Base-by-base conservation (phyloP, 2,797 vertebrate genomes). In the Jordanella pulchra region DNA sequence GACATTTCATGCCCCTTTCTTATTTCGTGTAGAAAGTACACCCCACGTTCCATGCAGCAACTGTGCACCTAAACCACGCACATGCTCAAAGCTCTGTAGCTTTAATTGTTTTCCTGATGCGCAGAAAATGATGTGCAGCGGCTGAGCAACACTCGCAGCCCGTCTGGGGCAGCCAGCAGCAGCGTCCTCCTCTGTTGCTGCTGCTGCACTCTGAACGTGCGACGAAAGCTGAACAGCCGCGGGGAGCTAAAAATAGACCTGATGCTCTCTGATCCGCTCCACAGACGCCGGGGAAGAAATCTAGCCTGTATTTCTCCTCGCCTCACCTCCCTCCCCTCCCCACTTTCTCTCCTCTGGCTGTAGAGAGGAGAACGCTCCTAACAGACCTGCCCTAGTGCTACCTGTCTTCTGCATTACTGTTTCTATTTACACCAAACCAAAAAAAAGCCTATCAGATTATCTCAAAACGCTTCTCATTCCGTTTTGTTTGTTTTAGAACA, bases 171-270 rank as follows among this genome's bases (percentile, higher is more conserved):
- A 87, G 89, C 90, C 44, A 7, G 56, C 56, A 89, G 90, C 89
- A 88, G 89, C 91, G 84, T 90, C 92, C 85, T 78, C 86, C 89
- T 72, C 81, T 73, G 81, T 90, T 92, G 90, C 81, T 60, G 81
- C 90, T 91, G 91, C 92, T 93, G 91, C 91, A 90, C 93, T 86
- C 90, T 84, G 91, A 85, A 95, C 93, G 93, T 95, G 95, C 75
- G 70, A 89, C 75, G 94, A 94, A 94, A 93, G 89, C 93, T 86
- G 94, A 95, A 90, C 89, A 91, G 89, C 84, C 83, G 39, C 72
- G 73, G 84, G 74, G 85, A 63, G 87, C 92, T 94, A 95, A 88
- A 95, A 95, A 95, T 95, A 95, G 92, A 83, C 60, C 75, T 32
- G 77, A 76, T 76, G 76, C 85, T 86, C 84, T 84, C 69, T 90